Evolutionary conservation across 37 sponge, comb jelly and placozoan species (phyloP), one percentile per base, ranked within the genome.

Genomic region (Theonella swinhoei): DNA sequence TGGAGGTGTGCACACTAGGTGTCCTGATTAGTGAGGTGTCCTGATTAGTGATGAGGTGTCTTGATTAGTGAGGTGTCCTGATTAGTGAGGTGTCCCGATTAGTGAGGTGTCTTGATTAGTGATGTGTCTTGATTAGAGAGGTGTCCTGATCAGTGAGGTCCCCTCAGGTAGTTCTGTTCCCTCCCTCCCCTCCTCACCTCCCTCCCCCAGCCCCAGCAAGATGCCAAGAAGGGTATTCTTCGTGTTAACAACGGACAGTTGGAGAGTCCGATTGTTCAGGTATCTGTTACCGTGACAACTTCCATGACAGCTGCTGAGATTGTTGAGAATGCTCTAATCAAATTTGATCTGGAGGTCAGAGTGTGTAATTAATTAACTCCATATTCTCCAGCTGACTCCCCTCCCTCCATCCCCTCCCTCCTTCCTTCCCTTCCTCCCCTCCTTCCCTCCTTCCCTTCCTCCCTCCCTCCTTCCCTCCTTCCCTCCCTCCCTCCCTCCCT

Each of bases 221-320:
- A 47, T 14, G 7, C 29, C 26, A 40, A 8, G 1, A 34, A 23
- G 40, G 78, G 78, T 5, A 31, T 30, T 20, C 38, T 78, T 1
- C 34, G 26, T 9, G 42, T 78, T 39, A 64, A 64, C 66, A 64
- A 64, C 78, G 7, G 26, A n/a, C 40, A 39, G 37, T 11, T 78
- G 4, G 78, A 78, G 64, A 39, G 63, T 0, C 64, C 64, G n/a
- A 69, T 80, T 59, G 23, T 11, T 34, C 70, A 80, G 33, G 80
- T 69, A 34, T 25, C 30, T 29, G 54, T 80, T 0, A 11, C 54
- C 34, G 35, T 69, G 22, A 28, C 39, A 3, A 25, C 0, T 22
- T 24, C 29, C 22, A 70, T 25, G n/a, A 39, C 70, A 1, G 80
- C 60, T 3, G 43, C 42, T 23, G 34, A 42, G 35, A 70, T 80